These are phyloP conservation scores for Mycetomoellerius zeteki DNA, from an alignment of 1,140 invertebrate genomes.

Conservation along the genomic window DNA sequence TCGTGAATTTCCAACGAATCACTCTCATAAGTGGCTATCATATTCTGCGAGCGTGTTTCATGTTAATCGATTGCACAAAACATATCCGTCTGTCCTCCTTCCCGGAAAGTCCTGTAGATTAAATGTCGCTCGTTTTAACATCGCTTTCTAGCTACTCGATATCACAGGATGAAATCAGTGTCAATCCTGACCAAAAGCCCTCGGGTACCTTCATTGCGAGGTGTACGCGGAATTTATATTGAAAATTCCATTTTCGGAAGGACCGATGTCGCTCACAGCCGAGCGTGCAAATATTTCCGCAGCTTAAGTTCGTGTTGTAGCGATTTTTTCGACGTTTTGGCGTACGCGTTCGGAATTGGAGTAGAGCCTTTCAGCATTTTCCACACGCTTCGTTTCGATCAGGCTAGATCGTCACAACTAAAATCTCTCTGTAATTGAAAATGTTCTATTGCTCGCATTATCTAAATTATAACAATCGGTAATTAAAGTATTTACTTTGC, in stretches of 20 bases:
- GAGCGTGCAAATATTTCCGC: constrained; percentile 58
- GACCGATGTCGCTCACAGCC: constrained; percentile 3
- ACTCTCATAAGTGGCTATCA: constrained; percentile 15
- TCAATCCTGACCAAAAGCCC: constrained; percentile 40
- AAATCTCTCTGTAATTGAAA: constrained; percentile 1
- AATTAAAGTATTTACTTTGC: not conserved
- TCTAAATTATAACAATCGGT: too few relatives aligned
- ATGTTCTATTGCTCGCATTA: too few relatives aligned
- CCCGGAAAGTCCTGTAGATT: constrained; percentile 6
- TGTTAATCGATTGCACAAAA: constrained; percentile 21
- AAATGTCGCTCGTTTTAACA: constrained; percentile 15
- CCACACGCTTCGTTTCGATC: constrained; percentile 28
- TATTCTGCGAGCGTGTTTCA: not conserved
- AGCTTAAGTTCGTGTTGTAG: constrained; percentile 50
- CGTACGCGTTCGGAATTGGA: constrained; percentile 44
- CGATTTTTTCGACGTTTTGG: constrained; percentile 44
- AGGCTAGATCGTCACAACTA: constrained; percentile 8
- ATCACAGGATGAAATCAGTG: constrained; percentile 35
- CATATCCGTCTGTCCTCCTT: not conserved
- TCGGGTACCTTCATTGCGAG: constrained; percentile 21
- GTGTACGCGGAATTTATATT: constrained; percentile 53
- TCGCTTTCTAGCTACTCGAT: constrained; percentile 24
- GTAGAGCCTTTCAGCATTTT: constrained; percentile 34
- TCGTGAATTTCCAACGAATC: constrained; percentile 13
- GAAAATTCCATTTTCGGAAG: constrained; percentile 59